Evolutionary conservation across 1,140 invertebrate species (phyloP).

Genomic region (Sarcophaga bullata): DNA sequence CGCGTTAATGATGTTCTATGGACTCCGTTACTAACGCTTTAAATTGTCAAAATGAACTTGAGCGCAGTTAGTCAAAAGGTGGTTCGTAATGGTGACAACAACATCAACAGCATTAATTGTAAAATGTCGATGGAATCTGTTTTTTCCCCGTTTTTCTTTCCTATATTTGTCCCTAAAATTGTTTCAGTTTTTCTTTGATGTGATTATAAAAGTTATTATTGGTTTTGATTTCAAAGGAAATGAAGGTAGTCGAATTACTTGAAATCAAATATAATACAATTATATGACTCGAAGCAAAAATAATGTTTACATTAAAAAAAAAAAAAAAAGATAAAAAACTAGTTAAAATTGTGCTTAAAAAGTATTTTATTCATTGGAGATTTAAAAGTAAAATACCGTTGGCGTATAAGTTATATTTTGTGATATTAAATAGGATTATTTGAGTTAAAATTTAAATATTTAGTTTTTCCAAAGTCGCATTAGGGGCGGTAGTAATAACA

Average conservation of each 20-base stretch:
- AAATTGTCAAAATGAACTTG: slow-evolving; percentile 36
- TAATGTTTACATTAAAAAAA: background rate
- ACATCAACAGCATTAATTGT: slow-evolving; percentile 18
- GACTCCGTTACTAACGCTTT: background rate
- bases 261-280: background rate
- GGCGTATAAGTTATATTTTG: too few relatives aligned
- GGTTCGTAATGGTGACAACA: slow-evolving; percentile 23
- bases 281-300: background rate
- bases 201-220: background rate
- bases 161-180: too few relatives aligned
- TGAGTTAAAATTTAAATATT: too few relatives aligned
- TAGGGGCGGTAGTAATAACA: too few relatives aligned
- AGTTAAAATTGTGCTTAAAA: too few relatives aligned
- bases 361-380: too few relatives aligned
- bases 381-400: too few relatives aligned
- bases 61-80: slow-evolving; percentile 24
- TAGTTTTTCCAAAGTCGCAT: too few relatives aligned
- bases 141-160: background rate
- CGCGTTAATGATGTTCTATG: background rate
- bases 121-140: background rate
- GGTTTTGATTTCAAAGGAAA: slow-evolving; percentile 12
- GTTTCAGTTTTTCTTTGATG: background rate
- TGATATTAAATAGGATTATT: too few relatives aligned
- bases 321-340: too few relatives aligned
- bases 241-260: background rate